Base-by-base conservation (phyloP, 2,888 invertebrate species). In the Mimumesa dahlbomi region DNA sequence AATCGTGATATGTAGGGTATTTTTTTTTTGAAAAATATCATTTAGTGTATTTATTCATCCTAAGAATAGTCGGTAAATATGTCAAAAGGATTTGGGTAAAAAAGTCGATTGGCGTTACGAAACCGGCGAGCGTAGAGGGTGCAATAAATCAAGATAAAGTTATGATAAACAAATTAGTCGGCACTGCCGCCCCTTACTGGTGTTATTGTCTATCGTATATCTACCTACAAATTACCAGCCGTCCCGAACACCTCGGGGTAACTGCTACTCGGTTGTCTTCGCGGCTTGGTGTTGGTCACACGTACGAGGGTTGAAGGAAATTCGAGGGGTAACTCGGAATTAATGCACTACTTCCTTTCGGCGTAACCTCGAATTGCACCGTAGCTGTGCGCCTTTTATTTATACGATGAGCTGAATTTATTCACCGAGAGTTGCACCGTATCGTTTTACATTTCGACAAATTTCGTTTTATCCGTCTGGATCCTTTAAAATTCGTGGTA, bases 151-250 rank as follows among this genome's bases (percentile, higher is more conserved):
- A 79, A 81, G 81, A 76, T 82, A 81, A 84, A 81, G 76, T 84
- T 86, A 86, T 85, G 87, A 86, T 84, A 86, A 86, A 87, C 85
- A 85, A 87, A 87, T 87, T 87, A 84, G 81, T 81, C 82, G 80
- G 67, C 65, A 65, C 69, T 73, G 75, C 66, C 68, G 56, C 71
- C 81, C 80, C 70, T 76, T 73, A 75, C 71, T 72, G 73, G 73
- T 79, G 78, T 81, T 78, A 75, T 72, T 80, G 77, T 71, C 82
- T 85, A 86, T 85, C 84, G 84, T 82, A 86, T 84, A 86, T 85
- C 87, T 84, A 75, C 65, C 78, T 83, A 84, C 85, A 86, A 87
- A 87, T 87, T 86, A 87, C 76, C 79, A 77, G 82, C 82, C 82
- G 83, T 78, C 77, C 77, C 67, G 69, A 79, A 83, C 84, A 82